These are phyloP conservation scores for Hipposideros larvatus DNA, from an alignment of 2,797 vertebrate genomes.

Conservation along the genomic window DNA sequence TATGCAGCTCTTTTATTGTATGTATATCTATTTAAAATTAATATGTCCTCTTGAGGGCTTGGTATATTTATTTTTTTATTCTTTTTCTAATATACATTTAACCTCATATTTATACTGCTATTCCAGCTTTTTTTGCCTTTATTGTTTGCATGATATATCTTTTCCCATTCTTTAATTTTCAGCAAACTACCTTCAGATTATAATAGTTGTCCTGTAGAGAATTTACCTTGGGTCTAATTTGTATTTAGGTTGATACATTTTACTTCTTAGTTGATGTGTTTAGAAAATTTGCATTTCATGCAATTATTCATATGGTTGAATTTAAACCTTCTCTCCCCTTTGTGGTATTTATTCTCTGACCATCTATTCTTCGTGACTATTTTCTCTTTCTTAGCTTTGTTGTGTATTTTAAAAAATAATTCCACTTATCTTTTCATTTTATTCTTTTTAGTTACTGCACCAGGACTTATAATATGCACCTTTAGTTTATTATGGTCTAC, in stretches of 20 bases:
- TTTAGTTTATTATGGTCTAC: neutral
- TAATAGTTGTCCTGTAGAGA: neutral
- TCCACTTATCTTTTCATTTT: neutral
- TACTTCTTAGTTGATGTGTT: neutral
- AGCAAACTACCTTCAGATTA: neutral
- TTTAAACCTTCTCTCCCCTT: neutral
- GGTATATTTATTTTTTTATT: neutral
- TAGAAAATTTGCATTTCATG: conserved; percentile 17
- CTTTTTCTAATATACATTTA: neutral
- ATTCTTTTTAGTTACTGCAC: neutral
- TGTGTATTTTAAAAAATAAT: neutral
- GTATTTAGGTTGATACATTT: neutral
- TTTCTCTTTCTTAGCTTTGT: neutral
- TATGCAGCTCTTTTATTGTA: neutral
- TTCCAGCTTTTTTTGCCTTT: neutral
- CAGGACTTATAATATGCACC: neutral
- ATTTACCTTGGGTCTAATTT: neutral
- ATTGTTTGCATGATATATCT: neutral
- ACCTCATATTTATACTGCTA: neutral
- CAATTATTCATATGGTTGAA: neutral
- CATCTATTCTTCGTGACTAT: neutral
- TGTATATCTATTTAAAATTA: neutral
- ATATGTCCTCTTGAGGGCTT: neutral
- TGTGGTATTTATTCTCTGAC: neutral
- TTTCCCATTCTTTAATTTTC: neutral